Evolutionary conservation across 1,140 invertebrate genomes (phyloP), one percentile per base, ranked within the genome.

Genomic region (Drosophila nikananu): DNA sequence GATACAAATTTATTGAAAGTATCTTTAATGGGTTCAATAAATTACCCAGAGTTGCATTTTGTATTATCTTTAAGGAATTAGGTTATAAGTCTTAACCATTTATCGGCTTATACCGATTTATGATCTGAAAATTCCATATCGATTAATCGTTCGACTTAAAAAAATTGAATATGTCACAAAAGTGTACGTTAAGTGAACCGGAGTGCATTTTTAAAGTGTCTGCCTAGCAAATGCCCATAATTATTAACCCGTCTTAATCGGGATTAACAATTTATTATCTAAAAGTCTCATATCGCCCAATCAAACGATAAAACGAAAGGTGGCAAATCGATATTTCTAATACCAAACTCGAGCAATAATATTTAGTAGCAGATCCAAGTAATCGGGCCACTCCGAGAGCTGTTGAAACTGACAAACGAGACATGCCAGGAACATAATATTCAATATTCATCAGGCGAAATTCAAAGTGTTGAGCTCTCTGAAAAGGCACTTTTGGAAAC

Each of bases 401-500:
- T 55, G 8, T 39, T 17, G 9, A 37, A 23, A 23, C 9, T 35
- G 21, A 10, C 35, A 57, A 39, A 5, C 52, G 32, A 55, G 13
- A 17, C 17, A 4, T 37, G 13, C 13, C 27, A 35, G n/a, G n/a
- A 9, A 37, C 30, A 23, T 2, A 55, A 2, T 10, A 10, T 37
- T 37, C 32, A 17, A 19, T 37, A 55, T 17, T 30, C 30, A 5
- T 21, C 12, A 15, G 19, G 10, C 27, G 21, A 32, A 62, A 62
- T 48, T 52, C 10, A 54, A 39, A 15, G 48, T 25, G 23, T 39
- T 35, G 32, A 37, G 23, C 48, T 63, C 60, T 63, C 60, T 23
- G 23, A 54, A 52, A 55, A n/a, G 54, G n/a, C 46, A 12, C 32
- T n/a, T 63, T 63, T 55, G 9, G 23, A 35, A 54, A 27, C 27